Percentiles rank a stretch among this genome's conserved stretches.
phyloP scores from a whole-genome alignment of 2,797 vertebrate genomes.

The Sardinella longiceps region DNA sequence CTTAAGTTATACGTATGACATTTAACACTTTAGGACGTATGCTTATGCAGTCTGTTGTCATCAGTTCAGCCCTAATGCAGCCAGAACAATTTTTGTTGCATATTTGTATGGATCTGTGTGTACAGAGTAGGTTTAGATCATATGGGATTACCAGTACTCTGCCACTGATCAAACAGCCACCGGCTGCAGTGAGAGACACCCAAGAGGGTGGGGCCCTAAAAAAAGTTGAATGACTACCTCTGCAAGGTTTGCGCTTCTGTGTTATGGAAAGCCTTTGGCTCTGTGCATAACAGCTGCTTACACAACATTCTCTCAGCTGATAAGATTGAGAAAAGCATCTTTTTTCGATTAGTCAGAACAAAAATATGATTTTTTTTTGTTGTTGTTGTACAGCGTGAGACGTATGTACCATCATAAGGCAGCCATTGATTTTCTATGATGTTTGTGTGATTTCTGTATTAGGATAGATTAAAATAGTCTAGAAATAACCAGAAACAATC shows the following conservation, averaged over 20 bases:
- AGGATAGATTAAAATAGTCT: not conserved
- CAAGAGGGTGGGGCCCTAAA: not conserved
- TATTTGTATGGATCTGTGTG: not conserved
- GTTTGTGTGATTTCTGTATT: not conserved
- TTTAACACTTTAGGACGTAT: not conserved
- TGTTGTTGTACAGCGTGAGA: no score
- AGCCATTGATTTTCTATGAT: not conserved
- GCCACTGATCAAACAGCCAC: not conserved
- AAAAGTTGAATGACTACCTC: not conserved
- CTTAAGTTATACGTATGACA: no score
- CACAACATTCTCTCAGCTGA: not conserved
- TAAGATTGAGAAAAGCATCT: not conserved
- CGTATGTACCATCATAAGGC: not conserved
- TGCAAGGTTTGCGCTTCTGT: not conserved
- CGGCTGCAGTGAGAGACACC: no score
- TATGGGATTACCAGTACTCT: not conserved
- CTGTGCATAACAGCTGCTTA: not conserved
- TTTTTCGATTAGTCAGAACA: not conserved
- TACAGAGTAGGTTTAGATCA: not conserved
- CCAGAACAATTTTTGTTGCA: not conserved
- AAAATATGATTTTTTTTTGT: not conserved
- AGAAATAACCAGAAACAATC: not conserved
- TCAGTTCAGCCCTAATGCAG: not conserved
- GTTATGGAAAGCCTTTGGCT: not conserved
- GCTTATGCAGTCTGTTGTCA: not conserved